Evolutionary conservation across 2,888 invertebrate species (phyloP), one percentile per base, ranked within the genome.

Genomic region (Labia minor): DNA sequence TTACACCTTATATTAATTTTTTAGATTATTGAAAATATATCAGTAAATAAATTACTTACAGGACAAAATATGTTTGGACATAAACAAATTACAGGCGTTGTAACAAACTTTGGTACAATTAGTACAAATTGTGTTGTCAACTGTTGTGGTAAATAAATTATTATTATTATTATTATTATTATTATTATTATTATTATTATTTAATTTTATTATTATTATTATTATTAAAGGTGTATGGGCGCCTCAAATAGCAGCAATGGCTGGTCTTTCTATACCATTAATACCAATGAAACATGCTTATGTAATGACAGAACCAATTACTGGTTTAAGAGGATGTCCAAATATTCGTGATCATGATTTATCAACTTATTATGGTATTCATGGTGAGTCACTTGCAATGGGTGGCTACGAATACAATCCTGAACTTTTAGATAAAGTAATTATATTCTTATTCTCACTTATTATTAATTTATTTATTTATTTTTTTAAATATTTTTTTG

Each of bases 401-500:
- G 95, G 95, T 11, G 94, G 94, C 0, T 95, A 95, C 74, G 95
- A 95, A 77, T 77, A 80, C 0, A 92, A 95, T 76, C 95, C 95
- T 0, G 85, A 87, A 69, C 82, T 94, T 72, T 77, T 93, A 65
- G 87, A 90, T 73, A 84, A 87, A 76, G 89, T 88, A 76, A 72
- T 72, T 70, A 37, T 67, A 66, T n/a, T 1, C 3, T 6, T 26
- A 26, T 26, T 6, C 8, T 62, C 19, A n/a, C n/a, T n/a, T n/a
- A 19, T 33, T n/a, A n/a, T n/a, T n/a, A n/a, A n/a, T n/a, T n/a
- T n/a, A n/a, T n/a, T n/a, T n/a, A n/a, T n/a, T n/a, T n/a, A n/a
- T n/a, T n/a, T n/a, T n/a, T n/a, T n/a, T n/a, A n/a, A n/a, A n/a
- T n/a, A n/a, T n/a, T n/a, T n/a, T n/a, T n/a, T n/a, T n/a, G n/a